Evolutionary conservation across 64 coral and sea anemone species (phyloP), one percentile per base, ranked within the genome.

Genomic region (Astreopora myriophthalma): DNA sequence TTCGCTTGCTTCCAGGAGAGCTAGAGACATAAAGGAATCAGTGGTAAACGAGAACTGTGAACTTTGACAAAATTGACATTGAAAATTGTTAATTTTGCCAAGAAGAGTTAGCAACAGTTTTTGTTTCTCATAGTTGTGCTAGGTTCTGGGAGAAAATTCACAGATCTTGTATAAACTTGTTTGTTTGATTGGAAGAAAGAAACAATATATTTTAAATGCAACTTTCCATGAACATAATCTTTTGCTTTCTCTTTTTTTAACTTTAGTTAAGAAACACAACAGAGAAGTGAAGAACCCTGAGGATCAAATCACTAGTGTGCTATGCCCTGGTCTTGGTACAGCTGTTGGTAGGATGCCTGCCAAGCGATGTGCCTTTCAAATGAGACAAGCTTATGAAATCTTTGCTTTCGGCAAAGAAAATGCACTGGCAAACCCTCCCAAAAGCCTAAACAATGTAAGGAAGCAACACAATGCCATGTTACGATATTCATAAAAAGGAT

Each of bases 331-430:
- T 5, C 64, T 95, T 51, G 71, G 89, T 25, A 91, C 88, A 33
- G 70, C 84, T 9, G 65, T 51, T 8, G 88, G 94, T 6, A 64
- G 61, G 24, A 64, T 64, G 61, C 51, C 51, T 55, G 61, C 22
- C 23, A 64, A 64, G 51, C 46, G 82, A 80, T 79, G 81, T 62
- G 94, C 94, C 52, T 44, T 58, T 33, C 94, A 95, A 79, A 95
- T 95, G 94, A 76, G 89, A 38, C 80, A 91, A 14, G 94, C 94
- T 5, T 91, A 60, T 19, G 89, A 95, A 29, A 71, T 86, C 31
- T 91, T 57, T 73, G 94, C 57, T 1, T 23, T 91, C 39, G 69
- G 51, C 16, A 76, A 73, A 16, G 30, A 69, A 17, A 92, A 36
- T 27, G 14, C 85, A 62, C 42, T 95, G 7, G 51, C 22, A 68